A percentile compares a stretch with the other conserved stretches of the same genome.
Evolutionary conservation across 2,113 vertebrate genomes (phyloP).

Genomic region (Seriola rivoliana): DNA sequence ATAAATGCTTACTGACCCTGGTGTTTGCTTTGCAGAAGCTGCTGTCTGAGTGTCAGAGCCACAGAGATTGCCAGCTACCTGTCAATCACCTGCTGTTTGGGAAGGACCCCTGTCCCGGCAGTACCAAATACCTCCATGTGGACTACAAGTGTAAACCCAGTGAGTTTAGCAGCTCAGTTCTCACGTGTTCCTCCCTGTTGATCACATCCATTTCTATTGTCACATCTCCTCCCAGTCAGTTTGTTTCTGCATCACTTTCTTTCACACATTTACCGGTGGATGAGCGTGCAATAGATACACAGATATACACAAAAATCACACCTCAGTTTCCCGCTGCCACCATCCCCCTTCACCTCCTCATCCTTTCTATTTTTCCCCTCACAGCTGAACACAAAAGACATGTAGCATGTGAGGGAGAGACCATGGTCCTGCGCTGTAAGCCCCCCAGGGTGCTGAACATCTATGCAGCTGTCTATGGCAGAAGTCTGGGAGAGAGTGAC

Average conservation of each 20-base stretch:
- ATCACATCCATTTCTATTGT: not conserved
- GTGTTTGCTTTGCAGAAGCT: slow-evolving; percentile 88
- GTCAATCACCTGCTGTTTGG: slow-evolving; percentile 96
- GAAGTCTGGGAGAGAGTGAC: slow-evolving; percentile 81
- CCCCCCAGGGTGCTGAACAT: slow-evolving; percentile 92
- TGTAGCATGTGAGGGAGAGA: slow-evolving; percentile 91
- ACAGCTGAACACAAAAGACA: slow-evolving; percentile 93
- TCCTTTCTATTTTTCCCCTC: not conserved
- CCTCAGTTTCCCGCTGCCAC: not conserved
- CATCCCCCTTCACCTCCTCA: not conserved
- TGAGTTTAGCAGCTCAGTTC: slow-evolving; percentile 81
- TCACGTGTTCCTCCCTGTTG: not conserved
- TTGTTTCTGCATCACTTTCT: not conserved
- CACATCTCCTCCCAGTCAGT: too few relatives aligned
- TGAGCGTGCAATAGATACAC: not conserved
- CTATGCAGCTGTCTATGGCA: slow-evolving; percentile 93
- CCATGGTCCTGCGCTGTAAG: slow-evolving; percentile 91
- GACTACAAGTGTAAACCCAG: slow-evolving; percentile 98
- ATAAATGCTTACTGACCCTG: not conserved
- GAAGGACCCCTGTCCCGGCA: slow-evolving; percentile 94
- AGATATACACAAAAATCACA: not conserved
- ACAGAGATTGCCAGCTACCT: slow-evolving; percentile 91
- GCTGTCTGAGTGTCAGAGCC: slow-evolving; percentile 95
- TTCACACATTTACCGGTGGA: too few relatives aligned
- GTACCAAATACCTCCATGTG: slow-evolving; percentile 94